Evolutionary conservation across 92 coral and sea anemone genomes (phyloP), one percentile per base, ranked within the genome.

Genomic region (Umimayanthus kanabou): DNA sequence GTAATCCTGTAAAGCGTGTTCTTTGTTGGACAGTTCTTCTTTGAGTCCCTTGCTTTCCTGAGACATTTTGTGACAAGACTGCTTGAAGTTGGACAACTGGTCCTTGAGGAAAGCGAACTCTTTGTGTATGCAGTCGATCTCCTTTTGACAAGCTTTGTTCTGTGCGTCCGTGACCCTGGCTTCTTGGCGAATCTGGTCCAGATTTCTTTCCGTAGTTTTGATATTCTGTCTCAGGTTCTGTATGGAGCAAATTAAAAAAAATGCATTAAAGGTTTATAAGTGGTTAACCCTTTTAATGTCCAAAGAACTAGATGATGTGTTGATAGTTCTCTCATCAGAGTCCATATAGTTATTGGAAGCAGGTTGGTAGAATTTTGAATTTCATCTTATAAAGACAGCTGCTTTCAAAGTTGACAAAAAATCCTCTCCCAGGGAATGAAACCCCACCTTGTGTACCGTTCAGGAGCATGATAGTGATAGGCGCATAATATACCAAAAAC

Each of bases 81-180:
- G 86, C 42, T 91, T 90, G 82, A 93, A 93, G 45, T 88, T 93
- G 28, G 85, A 75, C 37, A 95, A 83, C 18, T 91, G 96, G 57
- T 90, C 94, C 72, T 91, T 91, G 30, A 95, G 91, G 57, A 88
- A 86, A 29, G 95, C 90, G 49, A 95, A 95, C 73, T 95, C 98
- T 49, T 92, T 93, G 79, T 93, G 92, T 45, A 93, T 90, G 84
- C 91, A 89, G 84, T 95, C 98, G 23, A 95, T 89, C 77, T 95
- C 96, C 73, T 92, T 87, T 30, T 93, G 96, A 78, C 92, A 95
- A 66, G 88, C 84, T 75, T 90, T 93, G 73, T 86, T 89, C 70
- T 95, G 96, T 9, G 50, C 84, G 37, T 95, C 98, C 5, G 93
- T 87, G 28, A 95, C 84, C 77, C 89, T 88, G 42, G 96, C 93